Evolutionary conservation across 2,113 vertebrate species (phyloP), one percentile per base, ranked within the genome.

Genomic region (Rhinichthys klamathensis): DNA sequence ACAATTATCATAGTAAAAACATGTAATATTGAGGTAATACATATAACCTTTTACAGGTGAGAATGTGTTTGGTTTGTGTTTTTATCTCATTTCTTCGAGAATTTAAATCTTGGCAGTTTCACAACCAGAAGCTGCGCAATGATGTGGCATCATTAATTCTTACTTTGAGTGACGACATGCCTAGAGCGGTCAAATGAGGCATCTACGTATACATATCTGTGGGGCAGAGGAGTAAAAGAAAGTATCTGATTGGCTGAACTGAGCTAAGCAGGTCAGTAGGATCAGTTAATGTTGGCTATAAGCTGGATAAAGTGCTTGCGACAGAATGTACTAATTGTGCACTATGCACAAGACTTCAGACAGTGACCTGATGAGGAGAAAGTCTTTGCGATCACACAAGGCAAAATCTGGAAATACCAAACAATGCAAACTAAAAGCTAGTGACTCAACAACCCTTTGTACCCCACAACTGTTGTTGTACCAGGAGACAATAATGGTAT

Each of bases 291-390:
- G 58, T 41, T 78, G 80, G 63, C 81, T 81, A 30, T 94, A 92
- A 95, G 90, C 89, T 91, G 91, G 86, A 91, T 93, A 88, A 90
- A 86, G 92, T 85, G 88, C 88, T 82, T 90, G 65, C 89, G 88
- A 89, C 87, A 82, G 79, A 75, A 86, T 86, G 75, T 75, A 80
- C 84, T 86, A 65, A 73, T 41, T 83, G 81, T 72, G 67, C 49
- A 83, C 49, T 35, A 41, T 73, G 63, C 63, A 35, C 65, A 69
- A 70, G 80, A 38, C 49, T 32, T 56, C 21, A 8, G 15, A 73
- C 3, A 83, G 2, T 58, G 81, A 83, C 81, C 67, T 58, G 81
- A 83, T 83, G 67, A 83, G 67, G 44, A 21, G 7, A 21, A 67
- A 51, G 58, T 46, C 15, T 30, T 38, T 16, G 21, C 5, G 32